Conservation (phyloP, 2,797 vertebrate genomes). For the Enteromius fasciolatus region DNA sequence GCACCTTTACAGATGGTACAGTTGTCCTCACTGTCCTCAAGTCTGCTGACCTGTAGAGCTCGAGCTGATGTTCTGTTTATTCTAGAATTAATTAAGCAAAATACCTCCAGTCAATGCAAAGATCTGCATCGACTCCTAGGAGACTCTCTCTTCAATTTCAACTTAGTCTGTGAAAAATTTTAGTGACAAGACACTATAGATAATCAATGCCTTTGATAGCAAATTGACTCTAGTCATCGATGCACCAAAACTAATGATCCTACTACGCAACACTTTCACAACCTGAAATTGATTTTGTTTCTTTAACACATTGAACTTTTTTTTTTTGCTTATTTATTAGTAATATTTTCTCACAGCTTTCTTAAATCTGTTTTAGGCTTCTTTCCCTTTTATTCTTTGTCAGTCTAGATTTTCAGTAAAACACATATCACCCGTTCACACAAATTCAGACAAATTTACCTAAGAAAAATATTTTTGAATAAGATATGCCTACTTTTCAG, state of each 20-base stretch:
- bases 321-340: background rate
- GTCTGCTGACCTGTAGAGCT: constrained; percentile 31
- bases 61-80: constrained; percentile 41
- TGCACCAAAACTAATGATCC: constrained; percentile 40
- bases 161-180: constrained; percentile 57
- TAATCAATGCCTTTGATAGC: constrained; percentile 71
- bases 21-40: constrained; percentile 5
- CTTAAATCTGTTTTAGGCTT: too few species aligned
- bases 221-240: constrained; percentile 63
- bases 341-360: background rate
- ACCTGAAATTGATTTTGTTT: background rate
- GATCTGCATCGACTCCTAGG: constrained; percentile 45
- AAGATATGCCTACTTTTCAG: background rate
- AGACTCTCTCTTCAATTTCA: constrained; percentile 66
- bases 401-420: too few species aligned
- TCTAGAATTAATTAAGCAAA: constrained; percentile 46
- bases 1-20: constrained; percentile 18
- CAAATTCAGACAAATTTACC: background rate
- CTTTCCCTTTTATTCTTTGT: too few species aligned
- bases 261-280: constrained; percentile 33
- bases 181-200: constrained; percentile 62
- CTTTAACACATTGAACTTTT: background rate
- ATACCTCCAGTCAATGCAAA: constrained; percentile 55
- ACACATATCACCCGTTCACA: background rate
- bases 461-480: background rate